Base-by-base conservation (phyloP, 2,888 invertebrate genomes). In the Drosophila hamatofila region DNA sequence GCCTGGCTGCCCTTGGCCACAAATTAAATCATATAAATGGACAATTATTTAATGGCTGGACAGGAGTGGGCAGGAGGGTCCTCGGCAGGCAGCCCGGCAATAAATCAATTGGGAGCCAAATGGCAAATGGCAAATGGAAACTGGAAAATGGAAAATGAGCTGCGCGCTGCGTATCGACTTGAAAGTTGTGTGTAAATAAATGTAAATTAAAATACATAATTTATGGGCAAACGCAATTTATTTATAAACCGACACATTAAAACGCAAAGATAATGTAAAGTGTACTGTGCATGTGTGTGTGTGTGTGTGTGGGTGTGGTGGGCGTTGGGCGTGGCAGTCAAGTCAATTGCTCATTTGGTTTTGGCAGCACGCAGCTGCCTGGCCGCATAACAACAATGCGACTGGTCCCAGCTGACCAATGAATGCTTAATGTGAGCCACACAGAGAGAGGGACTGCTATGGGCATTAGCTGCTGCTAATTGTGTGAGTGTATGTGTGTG, bases 171-270 rank as follows among this genome's bases (percentile, higher is more conserved):
- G 63, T 63, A 78, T 81, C 77, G 81, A 81, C 81, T 78, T 87
- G 87, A 86, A 87, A 75, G 75, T 63, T 72, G 85, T 74, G 73
- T 69, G 73, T 69, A 78, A 78, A 89, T 89, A 90, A 88, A 87
- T 90, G 90, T 88, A 87, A 90, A 87, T 87, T 87, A 88, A 87
- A 90, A 88, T 81, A 71, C 83, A 88, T 87, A 89, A 87, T 87
- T 87, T 87, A 90, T 87, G 88, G 73, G 80, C 75, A 71, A 78
- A 76, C 82, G 90, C 78, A 81, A 90, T 87, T 90, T 87, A 87
- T 87, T 87, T 90, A 90, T 89, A 90, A 90, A 87, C 79, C 84
- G 89, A 90, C 89, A 84, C 77, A 90, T 86, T 89, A 89, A 90
- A 90, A 90, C 67, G 78, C 75, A 80, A 79, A 89, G 86, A 87